Base-by-base conservation (phyloP, 1,140 invertebrate species). In the Tetramorium parvispinum region DNA sequence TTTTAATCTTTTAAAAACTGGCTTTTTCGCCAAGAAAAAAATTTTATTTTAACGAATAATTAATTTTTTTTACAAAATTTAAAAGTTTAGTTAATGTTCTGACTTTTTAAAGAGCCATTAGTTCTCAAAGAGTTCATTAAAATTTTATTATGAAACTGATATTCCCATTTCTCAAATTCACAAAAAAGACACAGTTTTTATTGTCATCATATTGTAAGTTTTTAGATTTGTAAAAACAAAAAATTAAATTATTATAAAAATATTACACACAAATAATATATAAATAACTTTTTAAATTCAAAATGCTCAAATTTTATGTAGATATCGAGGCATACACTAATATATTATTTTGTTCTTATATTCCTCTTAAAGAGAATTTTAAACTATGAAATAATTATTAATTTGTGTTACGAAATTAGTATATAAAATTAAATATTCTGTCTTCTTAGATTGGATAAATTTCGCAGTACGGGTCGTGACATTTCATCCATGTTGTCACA, bases 81-180 rank as follows among this genome's bases (percentile, higher is more conserved):
- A 32, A 32, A 32, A 32, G 32, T 32, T 32, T 32, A 32, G 32
- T 32, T 4, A 32, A 32, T 32, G 32, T 32, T 32, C 32, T 32
- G 32, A 4, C 32, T 32, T 32, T 32, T 32, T 32, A 32, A 32
- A 32, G 3, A 32, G 32, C 32, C 32, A 32, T 32, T 32, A 32
- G 32, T 32, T 3, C 32, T 32, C 32, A 32, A 32, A 32, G 32
- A 3, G 32, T 32, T 32, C 55, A 55, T 40, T 73, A 8, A 6
- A 57, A 75, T 37, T 73, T 32, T 40, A 32, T 73, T 32, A n/a
- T 55, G 18, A 65, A 73, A n/a, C 53, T 71, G 3, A 75, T 24
- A 75, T 75, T 40, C 0, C 3, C n/a, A 8, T 57, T 75, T 40
- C 40, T 37, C 8, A 8, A 73, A 71, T 11, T 70, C 3, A 53